phyloP scores from a whole-genome alignment of 2,888 invertebrate species.

The Drosophila helvetica region DNA sequence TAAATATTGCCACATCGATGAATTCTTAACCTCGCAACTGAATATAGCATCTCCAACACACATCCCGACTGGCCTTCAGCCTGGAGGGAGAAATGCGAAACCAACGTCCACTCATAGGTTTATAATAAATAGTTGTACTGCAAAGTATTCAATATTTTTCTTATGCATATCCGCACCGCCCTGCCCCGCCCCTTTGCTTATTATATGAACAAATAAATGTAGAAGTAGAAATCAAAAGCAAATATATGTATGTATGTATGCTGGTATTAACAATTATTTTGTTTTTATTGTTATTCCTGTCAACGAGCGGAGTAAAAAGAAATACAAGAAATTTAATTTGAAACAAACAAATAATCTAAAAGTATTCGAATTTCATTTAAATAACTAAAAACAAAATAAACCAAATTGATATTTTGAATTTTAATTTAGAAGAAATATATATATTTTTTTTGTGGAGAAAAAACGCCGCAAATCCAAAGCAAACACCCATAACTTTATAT shows the following conservation, averaged over 20 bases:
- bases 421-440: too few species aligned
- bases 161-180: constrained; percentile 40
- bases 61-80: neutral
- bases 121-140: constrained; percentile 51
- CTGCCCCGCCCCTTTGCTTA: neutral
- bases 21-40: constrained; percentile 39
- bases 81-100: constrained; percentile 2
- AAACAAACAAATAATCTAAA: too few species aligned
- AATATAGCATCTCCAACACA: neutral
- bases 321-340: too few species aligned
- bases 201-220: constrained; percentile 24
- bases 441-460: too few species aligned
- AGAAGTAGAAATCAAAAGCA: constrained; percentile 47
- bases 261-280: constrained; percentile 42
- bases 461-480: too few species aligned
- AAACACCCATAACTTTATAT: neutral
- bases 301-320: too few species aligned
- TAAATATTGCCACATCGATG: constrained; percentile 13
- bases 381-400: too few species aligned
- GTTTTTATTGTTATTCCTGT: constrained; percentile 75
- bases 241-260: constrained; percentile 12
- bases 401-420: too few species aligned
- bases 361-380: too few species aligned
- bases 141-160: constrained; percentile 64
- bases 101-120: constrained; percentile 37